Conservation (phyloP, 2,797 vertebrate species). For the Avahi laniger region DNA sequence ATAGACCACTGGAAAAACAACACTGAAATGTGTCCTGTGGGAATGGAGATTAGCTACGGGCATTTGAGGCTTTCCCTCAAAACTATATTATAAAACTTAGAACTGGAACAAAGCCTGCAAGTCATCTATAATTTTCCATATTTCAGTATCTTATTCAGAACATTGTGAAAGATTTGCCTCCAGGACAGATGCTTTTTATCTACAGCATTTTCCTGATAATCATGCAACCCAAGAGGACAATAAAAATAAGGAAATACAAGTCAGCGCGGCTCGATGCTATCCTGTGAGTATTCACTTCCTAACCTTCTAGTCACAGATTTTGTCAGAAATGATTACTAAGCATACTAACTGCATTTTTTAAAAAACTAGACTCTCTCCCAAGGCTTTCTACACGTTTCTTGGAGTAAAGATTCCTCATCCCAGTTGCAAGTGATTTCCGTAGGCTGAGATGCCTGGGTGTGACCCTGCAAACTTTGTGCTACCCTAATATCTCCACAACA, state of each 20-base stretch:
- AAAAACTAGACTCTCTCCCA: neutral
- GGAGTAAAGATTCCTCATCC: neutral
- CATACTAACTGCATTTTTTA: neutral
- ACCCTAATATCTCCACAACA: neutral
- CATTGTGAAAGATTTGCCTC: neutral
- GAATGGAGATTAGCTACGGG: neutral
- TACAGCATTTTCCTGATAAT: neutral
- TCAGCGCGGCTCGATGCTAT: neutral
- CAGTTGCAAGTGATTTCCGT: neutral
- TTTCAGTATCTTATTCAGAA: neutral
- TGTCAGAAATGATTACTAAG: neutral
- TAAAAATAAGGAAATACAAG: neutral
- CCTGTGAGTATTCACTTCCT: neutral
- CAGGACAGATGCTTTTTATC: conserved; percentile 7
- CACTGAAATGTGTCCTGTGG: neutral
- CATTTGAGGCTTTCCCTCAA: neutral
- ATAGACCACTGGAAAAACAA: neutral
- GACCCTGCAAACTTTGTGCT: neutral
- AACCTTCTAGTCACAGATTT: neutral
- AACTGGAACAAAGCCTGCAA: neutral
- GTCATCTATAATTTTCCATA: neutral
- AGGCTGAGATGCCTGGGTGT: neutral
- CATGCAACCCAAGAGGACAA: neutral
- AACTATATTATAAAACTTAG: neutral
- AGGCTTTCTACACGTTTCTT: neutral